phyloP scores from a whole-genome alignment of 2,797 vertebrate genomes.

The Pseudopleuronectes americanus region DNA sequence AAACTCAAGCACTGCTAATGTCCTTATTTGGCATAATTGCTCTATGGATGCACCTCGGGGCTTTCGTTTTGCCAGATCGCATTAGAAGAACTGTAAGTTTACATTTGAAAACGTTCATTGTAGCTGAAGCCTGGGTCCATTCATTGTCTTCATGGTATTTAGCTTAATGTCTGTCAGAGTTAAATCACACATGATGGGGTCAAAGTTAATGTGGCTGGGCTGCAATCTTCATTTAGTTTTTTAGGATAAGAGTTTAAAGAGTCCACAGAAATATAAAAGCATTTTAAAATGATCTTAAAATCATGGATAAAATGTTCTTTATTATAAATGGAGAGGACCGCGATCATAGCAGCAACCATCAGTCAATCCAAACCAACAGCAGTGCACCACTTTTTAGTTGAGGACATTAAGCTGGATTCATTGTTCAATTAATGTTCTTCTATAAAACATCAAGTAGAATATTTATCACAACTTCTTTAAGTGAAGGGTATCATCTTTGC shows the following conservation, averaged over 20 bases:
- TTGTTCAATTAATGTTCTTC: not conserved
- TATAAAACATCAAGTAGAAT: not conserved
- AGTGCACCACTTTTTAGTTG: not conserved
- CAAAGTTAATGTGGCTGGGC: conserved; percentile 27
- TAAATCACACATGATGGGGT: conserved; percentile 50
- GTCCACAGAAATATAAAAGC: not conserved
- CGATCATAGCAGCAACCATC: not conserved
- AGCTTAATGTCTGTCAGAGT: conserved; percentile 60
- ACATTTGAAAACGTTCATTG: conserved; percentile 59
- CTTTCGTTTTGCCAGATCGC: conserved; percentile 54
- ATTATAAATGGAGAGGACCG: not conserved
- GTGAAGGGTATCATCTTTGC: not conserved
- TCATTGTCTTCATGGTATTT: conserved; percentile 71
- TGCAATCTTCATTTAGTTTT: conserved; percentile 17
- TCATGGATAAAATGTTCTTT: not conserved
- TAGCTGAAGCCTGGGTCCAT: conserved; percentile 57
- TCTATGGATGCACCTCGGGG: conserved; percentile 68
- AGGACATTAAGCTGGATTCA: not conserved
- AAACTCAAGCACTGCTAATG: conserved; percentile 69
- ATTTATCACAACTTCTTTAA: not conserved
- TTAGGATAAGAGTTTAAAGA: conserved; percentile 1
- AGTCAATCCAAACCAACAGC: not conserved
- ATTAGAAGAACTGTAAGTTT: conserved; percentile 68
- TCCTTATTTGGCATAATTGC: conserved; percentile 65
- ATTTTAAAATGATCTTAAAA: not conserved